A percentile compares a stretch with the other conserved stretches of the same genome.
Evolutionary conservation across 2,113 vertebrate genomes (phyloP).

Genomic region (Coreoperca whiteheadi): DNA sequence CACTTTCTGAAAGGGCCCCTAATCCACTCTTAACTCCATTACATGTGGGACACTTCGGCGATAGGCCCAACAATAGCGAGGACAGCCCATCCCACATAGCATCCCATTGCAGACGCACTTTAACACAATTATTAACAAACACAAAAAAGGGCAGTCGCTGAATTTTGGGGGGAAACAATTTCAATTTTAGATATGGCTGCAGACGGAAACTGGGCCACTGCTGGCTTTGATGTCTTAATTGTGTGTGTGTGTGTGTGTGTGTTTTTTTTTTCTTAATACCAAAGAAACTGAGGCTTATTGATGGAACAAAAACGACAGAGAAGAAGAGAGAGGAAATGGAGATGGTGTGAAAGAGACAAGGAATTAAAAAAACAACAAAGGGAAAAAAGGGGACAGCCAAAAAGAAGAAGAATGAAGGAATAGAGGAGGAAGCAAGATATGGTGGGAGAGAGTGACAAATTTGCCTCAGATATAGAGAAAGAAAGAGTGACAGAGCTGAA

Average conservation of each 20-base stretch:
- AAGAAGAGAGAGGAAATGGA: constrained; percentile 40
- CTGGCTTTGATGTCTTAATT: constrained; percentile 85
- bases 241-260: constrained; percentile 33
- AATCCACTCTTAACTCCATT: constrained; percentile 71
- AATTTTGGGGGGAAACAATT: constrained; percentile 59
- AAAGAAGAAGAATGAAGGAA: constrained; percentile 29
- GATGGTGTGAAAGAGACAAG: constrained; percentile 57
- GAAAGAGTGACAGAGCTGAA: constrained; percentile 70
- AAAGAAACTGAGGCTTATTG: constrained; percentile 69
- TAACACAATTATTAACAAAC: constrained; percentile 66
- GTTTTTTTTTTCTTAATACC: constrained; percentile 50
- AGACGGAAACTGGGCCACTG: constrained; percentile 80
- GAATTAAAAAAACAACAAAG: constrained; percentile 10
- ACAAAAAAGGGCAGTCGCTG: constrained; percentile 61
- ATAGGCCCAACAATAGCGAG: constrained; percentile 65
- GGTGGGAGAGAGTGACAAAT: constrained; percentile 35
- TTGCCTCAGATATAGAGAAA: constrained; percentile 35
- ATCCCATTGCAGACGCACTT: constrained; percentile 31
- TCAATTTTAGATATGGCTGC: constrained; percentile 75
- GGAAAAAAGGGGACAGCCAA: constrained; percentile 5
- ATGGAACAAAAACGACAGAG: constrained; percentile 66
- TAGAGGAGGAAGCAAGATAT: constrained; percentile 33
- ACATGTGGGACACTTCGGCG: constrained; percentile 63
- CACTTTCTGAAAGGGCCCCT: constrained; percentile 57
- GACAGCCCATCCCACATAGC: constrained; percentile 49